Evolutionary conservation across 2,797 vertebrate species (phyloP).

Genomic region (Pterois miles): DNA sequence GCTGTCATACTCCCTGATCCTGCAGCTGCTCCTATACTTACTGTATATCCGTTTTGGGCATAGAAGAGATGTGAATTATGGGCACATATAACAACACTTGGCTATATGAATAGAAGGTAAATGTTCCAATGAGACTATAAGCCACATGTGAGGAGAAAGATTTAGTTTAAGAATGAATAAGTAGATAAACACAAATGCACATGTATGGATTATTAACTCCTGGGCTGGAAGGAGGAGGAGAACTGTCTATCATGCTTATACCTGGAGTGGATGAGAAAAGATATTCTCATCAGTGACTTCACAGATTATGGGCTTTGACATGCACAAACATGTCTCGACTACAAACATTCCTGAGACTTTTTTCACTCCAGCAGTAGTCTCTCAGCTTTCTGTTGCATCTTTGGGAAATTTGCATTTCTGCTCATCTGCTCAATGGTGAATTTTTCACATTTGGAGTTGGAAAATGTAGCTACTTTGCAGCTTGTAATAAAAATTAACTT

Average conservation of each 20-base stretch:
- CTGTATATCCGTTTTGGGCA: background rate
- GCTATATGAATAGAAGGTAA: background rate
- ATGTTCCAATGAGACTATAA: no score
- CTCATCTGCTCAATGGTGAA: background rate
- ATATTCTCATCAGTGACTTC: conserved; percentile 27
- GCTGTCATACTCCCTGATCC: background rate
- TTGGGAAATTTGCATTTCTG: background rate
- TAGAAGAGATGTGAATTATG: background rate
- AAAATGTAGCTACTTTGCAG: background rate
- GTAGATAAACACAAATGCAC: background rate
- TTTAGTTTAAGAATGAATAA: background rate
- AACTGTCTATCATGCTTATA: background rate
- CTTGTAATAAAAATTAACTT: background rate
- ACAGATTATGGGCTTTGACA: conserved; percentile 40
- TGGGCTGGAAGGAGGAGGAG: background rate
- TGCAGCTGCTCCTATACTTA: background rate
- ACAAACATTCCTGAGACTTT: conserved; percentile 59
- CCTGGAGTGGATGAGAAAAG: conserved; percentile 1
- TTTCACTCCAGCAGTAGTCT: conserved; percentile 14
- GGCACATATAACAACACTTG: no score
- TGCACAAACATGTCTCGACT: conserved; percentile 46
- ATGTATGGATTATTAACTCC: background rate
- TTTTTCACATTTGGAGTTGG: background rate
- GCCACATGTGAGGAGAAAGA: no score
- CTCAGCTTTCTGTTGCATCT: background rate